phyloP scores from a whole-genome alignment of 2,113 vertebrate genomes.

The Heterochromis multidens region DNA sequence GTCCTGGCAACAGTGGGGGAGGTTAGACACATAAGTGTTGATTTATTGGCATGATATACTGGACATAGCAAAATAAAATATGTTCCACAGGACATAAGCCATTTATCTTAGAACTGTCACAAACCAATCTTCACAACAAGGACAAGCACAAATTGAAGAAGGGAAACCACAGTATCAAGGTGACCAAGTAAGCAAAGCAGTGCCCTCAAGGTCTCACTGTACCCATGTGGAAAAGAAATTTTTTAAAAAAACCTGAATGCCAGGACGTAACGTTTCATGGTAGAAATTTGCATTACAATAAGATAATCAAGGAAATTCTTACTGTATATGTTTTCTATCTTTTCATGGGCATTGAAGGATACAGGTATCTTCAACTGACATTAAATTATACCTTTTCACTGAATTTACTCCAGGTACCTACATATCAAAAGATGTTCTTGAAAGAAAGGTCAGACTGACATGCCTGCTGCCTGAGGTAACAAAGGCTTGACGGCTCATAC shows the following conservation, averaged over 20 bases:
- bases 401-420: background rate
- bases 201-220: background rate
- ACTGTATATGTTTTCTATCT: background rate
- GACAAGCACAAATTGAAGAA: slow-evolving; percentile 48
- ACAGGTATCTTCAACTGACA: background rate
- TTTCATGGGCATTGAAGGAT: background rate
- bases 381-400: background rate
- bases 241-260: background rate
- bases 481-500: background rate
- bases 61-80: slow-evolving; percentile 71
- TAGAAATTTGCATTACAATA: background rate
- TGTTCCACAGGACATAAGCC: slow-evolving; percentile 44
- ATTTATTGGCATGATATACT: slow-evolving; percentile 68
- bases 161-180: slow-evolving; percentile 14
- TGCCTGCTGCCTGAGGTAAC: background rate
- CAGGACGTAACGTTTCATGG: background rate
- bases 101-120: slow-evolving; percentile 64
- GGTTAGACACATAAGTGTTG: slow-evolving; percentile 56
- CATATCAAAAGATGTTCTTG: background rate
- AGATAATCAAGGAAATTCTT: background rate
- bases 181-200: slow-evolving; percentile 50
- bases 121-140: slow-evolving; percentile 63
- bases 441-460: background rate
- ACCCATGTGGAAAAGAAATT: background rate
- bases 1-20: slow-evolving; percentile 28